Evolutionary conservation across 2,888 invertebrate species (phyloP), one percentile per base, ranked within the genome.

Genomic region (Dioctria rufipes): DNA sequence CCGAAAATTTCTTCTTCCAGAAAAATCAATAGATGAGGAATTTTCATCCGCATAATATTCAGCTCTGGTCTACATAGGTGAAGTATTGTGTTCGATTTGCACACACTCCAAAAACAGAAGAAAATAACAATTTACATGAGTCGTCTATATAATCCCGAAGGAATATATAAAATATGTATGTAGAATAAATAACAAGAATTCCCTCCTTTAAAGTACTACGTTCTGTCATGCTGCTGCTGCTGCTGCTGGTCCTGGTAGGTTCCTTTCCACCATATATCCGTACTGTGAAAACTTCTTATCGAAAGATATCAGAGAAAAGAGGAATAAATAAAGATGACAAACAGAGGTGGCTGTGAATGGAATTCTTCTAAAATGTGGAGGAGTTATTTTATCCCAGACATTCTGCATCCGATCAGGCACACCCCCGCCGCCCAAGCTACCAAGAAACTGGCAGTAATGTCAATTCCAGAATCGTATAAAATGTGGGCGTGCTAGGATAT

Each of bases 271-370:
- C 25, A 25, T 39, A n/a, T 71, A 0, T 2, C 25, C 9, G 2
- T n/a, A 39, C 40, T n/a, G n/a, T 71, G 54, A 40, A 37, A 71
- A 54, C 39, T 54, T 75, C 43, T 42, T 46, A 8, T 67, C 43
- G 60, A 37, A 25, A 40, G 75, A 43, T 54, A 11, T 54, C 43
- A 25, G 39, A 54, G 54, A n/a, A 46, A 60, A 75, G 39, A 11
- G 61, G 60, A 60, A 75, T 75, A 75, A 75, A 75, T 75, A 75
- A 61, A 75, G 75, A 60, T 60, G 43, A 58, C 61, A 60, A 25
- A 25, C 25, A 25, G 25, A 25, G 25, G 25, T 25, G 25, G 25
- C 25, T 60, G 11, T 5, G 11, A 25, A 11, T 25, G 1, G 37
- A 5, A 40, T 13, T 42, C 25, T 42, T 43, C 9, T 8, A 43